phyloP scores from a whole-genome alignment of 2,797 vertebrate species.

The Urophycis tenuis region DNA sequence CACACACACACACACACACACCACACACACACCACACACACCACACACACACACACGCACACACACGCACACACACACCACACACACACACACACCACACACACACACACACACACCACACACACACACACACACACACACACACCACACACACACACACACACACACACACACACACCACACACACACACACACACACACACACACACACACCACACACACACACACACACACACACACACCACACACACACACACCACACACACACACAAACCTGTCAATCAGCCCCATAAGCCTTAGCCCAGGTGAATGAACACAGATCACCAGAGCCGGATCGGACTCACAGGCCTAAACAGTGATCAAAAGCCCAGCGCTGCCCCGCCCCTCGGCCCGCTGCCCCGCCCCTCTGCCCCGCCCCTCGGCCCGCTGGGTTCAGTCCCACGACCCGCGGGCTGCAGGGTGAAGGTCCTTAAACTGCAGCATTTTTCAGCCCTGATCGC shows the following conservation, averaged over 20 bases:
- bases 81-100: constrained; percentile 10
- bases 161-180: too few relatives aligned
- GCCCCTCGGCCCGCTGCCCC: background rate
- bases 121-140: too few relatives aligned
- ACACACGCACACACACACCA: constrained; percentile 35
- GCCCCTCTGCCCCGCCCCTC: constrained; percentile 6
- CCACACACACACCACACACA: too few relatives aligned
- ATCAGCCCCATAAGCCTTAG: background rate
- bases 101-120: constrained; percentile 15
- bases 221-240: constrained; percentile 37
- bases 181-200: too few relatives aligned
- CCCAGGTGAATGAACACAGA: background rate
- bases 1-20: too few relatives aligned
- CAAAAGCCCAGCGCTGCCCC: constrained; percentile 21
- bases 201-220: too few relatives aligned
- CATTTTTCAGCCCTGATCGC: constrained; percentile 41
- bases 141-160: too few relatives aligned
- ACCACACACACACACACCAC: constrained; percentile 8
- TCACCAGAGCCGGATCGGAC: background rate
- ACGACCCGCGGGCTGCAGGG: constrained; percentile 28
- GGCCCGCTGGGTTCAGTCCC: background rate
- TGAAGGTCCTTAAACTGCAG: constrained; percentile 27
- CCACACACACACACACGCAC: too few relatives aligned
- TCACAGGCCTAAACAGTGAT: background rate
- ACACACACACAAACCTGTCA: constrained; percentile 17